phyloP scores from a whole-genome alignment of 2,113 vertebrate genomes.

The Pyxicephalus adspersus region DNA sequence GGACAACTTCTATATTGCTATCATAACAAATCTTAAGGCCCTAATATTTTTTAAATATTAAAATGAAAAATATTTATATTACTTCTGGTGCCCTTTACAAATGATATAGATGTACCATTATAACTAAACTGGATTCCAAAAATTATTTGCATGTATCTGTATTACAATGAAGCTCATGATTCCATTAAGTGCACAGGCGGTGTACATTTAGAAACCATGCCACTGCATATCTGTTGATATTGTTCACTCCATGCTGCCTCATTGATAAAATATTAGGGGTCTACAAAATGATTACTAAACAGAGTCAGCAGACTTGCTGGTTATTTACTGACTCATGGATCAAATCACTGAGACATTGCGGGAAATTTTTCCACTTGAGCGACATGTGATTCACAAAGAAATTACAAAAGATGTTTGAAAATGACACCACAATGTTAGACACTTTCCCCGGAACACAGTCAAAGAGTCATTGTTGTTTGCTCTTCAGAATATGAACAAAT shows the following conservation, averaged over 20 bases:
- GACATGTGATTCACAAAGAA: neutral
- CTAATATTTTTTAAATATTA: too few relatives aligned
- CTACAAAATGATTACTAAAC: neutral
- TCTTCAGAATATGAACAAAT: slow-evolving; percentile 41
- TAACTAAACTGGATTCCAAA: too few relatives aligned
- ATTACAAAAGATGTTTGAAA: slow-evolving; percentile 41
- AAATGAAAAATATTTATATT: too few relatives aligned
- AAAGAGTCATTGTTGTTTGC: slow-evolving; percentile 36
- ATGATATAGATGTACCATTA: too few relatives aligned
- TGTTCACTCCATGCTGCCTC: neutral
- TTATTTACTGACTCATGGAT: slow-evolving; percentile 22
- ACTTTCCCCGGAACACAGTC: neutral
- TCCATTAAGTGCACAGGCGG: too few relatives aligned
- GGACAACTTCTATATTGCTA: too few relatives aligned
- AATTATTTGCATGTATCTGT: too few relatives aligned
- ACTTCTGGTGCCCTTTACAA: too few relatives aligned
- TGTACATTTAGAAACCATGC: neutral
- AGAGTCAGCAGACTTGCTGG: neutral
- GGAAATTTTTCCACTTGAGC: slow-evolving; percentile 39
- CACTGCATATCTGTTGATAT: neutral
- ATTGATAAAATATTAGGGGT: too few relatives aligned
- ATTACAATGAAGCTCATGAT: too few relatives aligned
- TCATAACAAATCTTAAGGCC: too few relatives aligned
- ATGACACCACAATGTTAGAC: slow-evolving; percentile 16
- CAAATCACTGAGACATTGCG: slow-evolving; percentile 34